phyloP scores from a whole-genome alignment of 1,140 invertebrate species.

The Drosophila carrolli region DNA sequence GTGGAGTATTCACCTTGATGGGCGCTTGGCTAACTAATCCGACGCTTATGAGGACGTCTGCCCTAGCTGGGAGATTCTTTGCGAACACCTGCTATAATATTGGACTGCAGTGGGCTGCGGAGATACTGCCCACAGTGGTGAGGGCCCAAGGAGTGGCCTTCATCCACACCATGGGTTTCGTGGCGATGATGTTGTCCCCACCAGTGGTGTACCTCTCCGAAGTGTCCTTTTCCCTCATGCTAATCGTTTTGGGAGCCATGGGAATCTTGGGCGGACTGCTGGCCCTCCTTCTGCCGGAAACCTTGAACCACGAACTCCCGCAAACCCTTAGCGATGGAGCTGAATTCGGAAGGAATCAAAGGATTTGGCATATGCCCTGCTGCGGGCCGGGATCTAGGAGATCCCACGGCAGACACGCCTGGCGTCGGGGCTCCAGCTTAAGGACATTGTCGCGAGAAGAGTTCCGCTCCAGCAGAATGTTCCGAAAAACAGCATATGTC shows the following conservation, averaged over 20 bases:
- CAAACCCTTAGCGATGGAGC: constrained; percentile 93
- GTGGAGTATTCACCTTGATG: constrained; percentile 92
- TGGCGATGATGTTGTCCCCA: constrained; percentile 92
- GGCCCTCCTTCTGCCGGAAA: constrained; percentile 92
- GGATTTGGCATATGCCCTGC: constrained; percentile 92
- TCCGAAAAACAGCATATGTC: constrained; percentile 9
- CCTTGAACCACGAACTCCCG: constrained; percentile 91
- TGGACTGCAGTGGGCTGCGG: constrained; percentile 94
- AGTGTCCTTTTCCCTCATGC: constrained; percentile 88
- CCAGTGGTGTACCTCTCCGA: constrained; percentile 92
- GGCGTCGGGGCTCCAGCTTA: constrained; percentile 63
- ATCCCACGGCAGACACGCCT: not conserved
- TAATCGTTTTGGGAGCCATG: constrained; percentile 90
- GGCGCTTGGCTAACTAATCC: constrained; percentile 88
- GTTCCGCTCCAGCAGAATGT: constrained; percentile 79
- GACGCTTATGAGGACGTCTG: constrained; percentile 88
- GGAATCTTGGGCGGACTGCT: constrained; percentile 90
- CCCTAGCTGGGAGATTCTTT: constrained; percentile 92
- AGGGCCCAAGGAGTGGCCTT: constrained; percentile 92
- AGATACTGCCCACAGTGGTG: constrained; percentile 94
- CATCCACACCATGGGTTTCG: constrained; percentile 94
- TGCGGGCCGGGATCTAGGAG: constrained; percentile 47
- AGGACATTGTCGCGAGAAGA: constrained; percentile 85
- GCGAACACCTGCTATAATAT: constrained; percentile 96
- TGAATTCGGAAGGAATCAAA: constrained; percentile 91